These are phyloP conservation scores for Chironomus striatipennis DNA, from an alignment of 1,140 invertebrate species.

Conservation along the genomic window DNA sequence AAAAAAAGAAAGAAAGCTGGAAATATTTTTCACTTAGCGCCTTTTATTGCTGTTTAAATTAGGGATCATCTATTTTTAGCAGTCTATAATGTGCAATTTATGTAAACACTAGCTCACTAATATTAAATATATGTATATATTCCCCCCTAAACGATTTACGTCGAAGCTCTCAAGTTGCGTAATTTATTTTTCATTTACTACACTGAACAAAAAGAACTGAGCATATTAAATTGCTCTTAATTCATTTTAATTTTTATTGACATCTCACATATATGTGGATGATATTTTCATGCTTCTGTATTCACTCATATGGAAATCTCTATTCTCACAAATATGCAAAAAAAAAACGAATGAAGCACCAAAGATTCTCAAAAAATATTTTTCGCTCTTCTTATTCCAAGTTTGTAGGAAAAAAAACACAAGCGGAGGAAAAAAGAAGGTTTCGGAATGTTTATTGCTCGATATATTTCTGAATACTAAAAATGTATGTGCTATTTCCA, in stretches of 20 bases:
- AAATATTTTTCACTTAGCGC: not conserved
- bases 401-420: no score
- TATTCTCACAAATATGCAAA: no score
- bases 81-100: not conserved
- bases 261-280: no score
- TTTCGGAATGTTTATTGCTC: not conserved
- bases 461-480: slow-evolving; percentile 4
- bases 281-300: no score
- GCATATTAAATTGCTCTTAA: no score
- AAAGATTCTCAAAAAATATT: no score
- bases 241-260: no score
- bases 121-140: not conserved
- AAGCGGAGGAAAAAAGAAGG: not conserved
- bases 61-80: not conserved
- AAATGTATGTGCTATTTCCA: slow-evolving; percentile 7
- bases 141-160: not conserved
- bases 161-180: not conserved
- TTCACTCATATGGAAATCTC: no score
- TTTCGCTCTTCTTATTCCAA: no score
- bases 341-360: no score
- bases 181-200: not conserved
- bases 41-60: no score
- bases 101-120: not conserved
- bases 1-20: not conserved
- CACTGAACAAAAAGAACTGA: not conserved